Evolutionary conservation across 2,888 invertebrate genomes (phyloP).

Genomic region (Leptarthrus brevirostris): DNA sequence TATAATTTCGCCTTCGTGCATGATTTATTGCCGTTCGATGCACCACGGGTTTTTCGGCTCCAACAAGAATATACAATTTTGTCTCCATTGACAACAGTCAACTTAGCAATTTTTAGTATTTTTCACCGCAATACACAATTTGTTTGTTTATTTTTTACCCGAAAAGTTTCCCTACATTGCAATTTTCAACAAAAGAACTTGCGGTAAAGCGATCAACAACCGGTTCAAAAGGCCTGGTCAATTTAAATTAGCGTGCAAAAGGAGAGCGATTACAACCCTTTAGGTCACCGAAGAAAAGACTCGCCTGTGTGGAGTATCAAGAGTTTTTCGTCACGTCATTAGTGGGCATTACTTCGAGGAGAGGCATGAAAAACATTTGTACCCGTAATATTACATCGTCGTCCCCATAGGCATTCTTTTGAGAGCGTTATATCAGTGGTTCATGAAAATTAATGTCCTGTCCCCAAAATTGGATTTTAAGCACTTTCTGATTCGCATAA

Average conservation of each 20-base stretch:
- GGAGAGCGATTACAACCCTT: background rate
- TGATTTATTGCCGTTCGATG: conserved; percentile 42
- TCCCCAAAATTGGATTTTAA: conserved; percentile 47
- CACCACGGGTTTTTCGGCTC: background rate
- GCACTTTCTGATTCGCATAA: conserved; percentile 40
- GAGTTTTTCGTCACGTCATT: conserved; percentile 49
- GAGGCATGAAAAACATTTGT: conserved; percentile 48
- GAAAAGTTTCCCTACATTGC: conserved; percentile 1
- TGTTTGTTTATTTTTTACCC: conserved; percentile 4
- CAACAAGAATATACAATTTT: conserved; percentile 24
- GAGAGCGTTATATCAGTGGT: background rate
- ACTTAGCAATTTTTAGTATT: conserved; percentile 4
- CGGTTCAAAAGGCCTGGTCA: conserved; percentile 14
- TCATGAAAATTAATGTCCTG: conserved; percentile 47
- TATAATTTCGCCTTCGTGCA: conserved; percentile 34
- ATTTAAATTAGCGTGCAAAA: conserved; percentile 19
- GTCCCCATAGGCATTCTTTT: background rate
- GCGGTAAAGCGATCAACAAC: background rate
- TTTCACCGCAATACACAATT: background rate
- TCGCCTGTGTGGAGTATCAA: background rate
- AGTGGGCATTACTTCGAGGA: conserved; percentile 40
- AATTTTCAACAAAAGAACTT: conserved; percentile 22
- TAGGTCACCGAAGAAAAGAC: background rate
- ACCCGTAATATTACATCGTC: background rate
- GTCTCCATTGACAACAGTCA: conserved; percentile 30